Evolutionary conservation across 2,888 invertebrate genomes (phyloP).

Genomic region (Caenorhabditis sulstoni): DNA sequence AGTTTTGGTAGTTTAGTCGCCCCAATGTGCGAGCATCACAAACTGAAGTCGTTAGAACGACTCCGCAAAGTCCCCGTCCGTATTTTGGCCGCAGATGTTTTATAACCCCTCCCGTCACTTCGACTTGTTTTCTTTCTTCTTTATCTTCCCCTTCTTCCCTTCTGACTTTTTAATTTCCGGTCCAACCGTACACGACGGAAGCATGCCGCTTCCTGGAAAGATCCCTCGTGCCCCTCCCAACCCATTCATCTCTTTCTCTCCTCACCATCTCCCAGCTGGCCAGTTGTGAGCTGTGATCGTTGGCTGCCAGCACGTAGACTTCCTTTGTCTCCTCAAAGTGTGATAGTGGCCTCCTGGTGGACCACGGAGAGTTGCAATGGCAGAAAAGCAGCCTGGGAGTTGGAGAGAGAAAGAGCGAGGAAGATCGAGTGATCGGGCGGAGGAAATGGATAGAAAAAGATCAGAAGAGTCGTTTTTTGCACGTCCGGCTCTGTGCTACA

Average conservation of each 20-base stretch:
- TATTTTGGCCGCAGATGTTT: too few relatives aligned
- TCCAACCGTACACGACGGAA: too few relatives aligned
- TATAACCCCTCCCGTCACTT: too few relatives aligned
- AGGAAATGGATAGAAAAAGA: slow-evolving; percentile 19
- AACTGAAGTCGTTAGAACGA: too few relatives aligned
- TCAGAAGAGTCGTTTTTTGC: slow-evolving; percentile 15
- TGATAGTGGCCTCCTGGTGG: slow-evolving; percentile 34
- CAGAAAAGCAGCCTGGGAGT: slow-evolving; percentile 4
- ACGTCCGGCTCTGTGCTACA: slow-evolving; percentile 10
- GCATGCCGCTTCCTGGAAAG: background rate
- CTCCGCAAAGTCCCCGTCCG: too few relatives aligned
- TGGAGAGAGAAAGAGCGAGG: slow-evolving; percentile 5
- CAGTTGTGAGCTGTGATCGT: slow-evolving; percentile 47
- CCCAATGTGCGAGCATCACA: too few relatives aligned
- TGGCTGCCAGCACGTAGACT: slow-evolving; percentile 34
- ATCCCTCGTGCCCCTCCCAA: background rate
- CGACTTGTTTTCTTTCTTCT: too few relatives aligned
- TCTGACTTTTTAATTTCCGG: background rate
- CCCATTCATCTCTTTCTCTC: slow-evolving; percentile 7
- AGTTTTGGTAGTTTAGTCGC: too few relatives aligned
- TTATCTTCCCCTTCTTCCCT: background rate
- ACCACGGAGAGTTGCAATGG: slow-evolving; percentile 22
- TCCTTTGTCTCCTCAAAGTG: slow-evolving; percentile 22
- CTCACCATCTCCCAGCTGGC: slow-evolving; percentile 38
- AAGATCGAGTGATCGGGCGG: slow-evolving; percentile 12